Base-by-base conservation (phyloP, 2,113 vertebrate species). In the Cricetomys ansorgei region DNA sequence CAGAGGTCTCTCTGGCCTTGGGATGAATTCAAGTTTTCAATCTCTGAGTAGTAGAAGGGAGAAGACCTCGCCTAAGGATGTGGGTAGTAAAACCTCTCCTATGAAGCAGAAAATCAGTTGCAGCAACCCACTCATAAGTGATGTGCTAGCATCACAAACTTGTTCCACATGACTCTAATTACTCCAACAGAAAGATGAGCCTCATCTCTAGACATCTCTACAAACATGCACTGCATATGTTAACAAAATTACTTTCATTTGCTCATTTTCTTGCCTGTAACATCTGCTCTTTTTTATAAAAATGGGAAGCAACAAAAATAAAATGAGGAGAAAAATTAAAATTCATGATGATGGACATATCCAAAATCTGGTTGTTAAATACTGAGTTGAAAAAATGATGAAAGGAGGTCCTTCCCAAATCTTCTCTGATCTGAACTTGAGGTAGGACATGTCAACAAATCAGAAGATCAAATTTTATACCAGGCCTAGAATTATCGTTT, bases 41-140 rank as follows among this genome's bases (percentile, higher is more conserved):
- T 97, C 95, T 94, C 19, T 94, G 96, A 97, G 19, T 50, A 94
- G 75, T 76, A 76, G 90, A 86, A 97, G 55, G 90, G 70, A 96
- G 81, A 95, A 83, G 88, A 91, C 76, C 91, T 95, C 85, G 95
- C 97, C 80, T 95, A 45, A 81, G 91, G 96, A 87, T 77, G 91
- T 84, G 67, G 43, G 34, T 81, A 95, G 96, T 96, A 96, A 97
- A 96, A 96, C 90, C n/a, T 97, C 65, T 97, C 91, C 67, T 86
- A 3, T 83, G 91, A 97, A 97, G 97, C 96, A 96, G 92, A 97
- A 98, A 97, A 97, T 97, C 96, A 92, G 76, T 94, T 94, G 62
- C 85, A 97, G 86, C 80, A 96, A 45, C 94, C 92, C 62, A 83
- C 92, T 97, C 80, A 69, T 81, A 96, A 95, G 93, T 89, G 95